Base-by-base conservation (phyloP, 2,888 invertebrate genomes). In the Buathra laborator region DNA sequence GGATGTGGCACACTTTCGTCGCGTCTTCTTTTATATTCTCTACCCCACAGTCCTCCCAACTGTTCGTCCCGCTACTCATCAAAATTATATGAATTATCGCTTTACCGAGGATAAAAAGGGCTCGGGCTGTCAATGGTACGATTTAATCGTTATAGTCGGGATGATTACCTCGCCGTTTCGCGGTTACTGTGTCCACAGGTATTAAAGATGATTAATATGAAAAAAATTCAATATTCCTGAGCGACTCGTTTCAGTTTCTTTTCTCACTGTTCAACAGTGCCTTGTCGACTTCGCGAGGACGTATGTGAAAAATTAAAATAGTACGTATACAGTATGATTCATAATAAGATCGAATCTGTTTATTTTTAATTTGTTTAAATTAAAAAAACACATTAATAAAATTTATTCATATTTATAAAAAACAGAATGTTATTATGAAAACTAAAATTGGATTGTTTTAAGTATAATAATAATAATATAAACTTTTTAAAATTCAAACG, bases 11-110 rank as follows among this genome's bases (percentile, higher is more conserved):
- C 79, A 85, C 79, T 80, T 83, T 76, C 46, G 62, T 67, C 44
- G 75, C 48, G 16, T 56, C 43, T 37, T 32, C 16, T n/a, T 46
- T 75, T 19, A 16, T 67, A 14, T 10, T 10, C 67, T 68, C 48
- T 56, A 71, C 43, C 70, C 64, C 76, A 59, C 29, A 53, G 44
- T 46, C 76, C 74, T 46, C 83, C 82, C 67, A 71, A 48, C 59
- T n/a, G 51, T 56, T 16, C 71, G 19, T 53, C 24, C 72, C 51
- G 48, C 16, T 59, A 51, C 24, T 37, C 74, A 68, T 84, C 78
- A 56, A 75, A 82, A 82, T 82, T 76, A 80, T 72, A 85, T 51
- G 79, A 80, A 82, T 80, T 85, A 85, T 85, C 82, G 62, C 79
- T 75, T 79, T 72, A 82, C 51, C 79, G 62, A 70, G 72, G 66